Evolutionary conservation across 2,888 invertebrate genomes (phyloP).

Genomic region (Callosobruchus maculatus): DNA sequence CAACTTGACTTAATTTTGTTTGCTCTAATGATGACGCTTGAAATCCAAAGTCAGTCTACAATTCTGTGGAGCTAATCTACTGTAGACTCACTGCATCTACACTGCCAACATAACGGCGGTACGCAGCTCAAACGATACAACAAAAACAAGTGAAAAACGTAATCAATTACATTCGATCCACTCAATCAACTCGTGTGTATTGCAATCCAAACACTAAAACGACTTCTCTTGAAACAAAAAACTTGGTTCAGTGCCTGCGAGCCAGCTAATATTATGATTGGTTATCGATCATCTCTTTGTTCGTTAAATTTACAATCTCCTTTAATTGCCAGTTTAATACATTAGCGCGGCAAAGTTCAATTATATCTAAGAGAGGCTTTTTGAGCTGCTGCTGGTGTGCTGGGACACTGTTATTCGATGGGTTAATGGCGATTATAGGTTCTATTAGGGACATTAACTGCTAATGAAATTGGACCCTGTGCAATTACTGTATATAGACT

Average conservation of each 20-base stretch:
- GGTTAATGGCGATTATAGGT: background rate
- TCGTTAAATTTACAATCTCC: background rate
- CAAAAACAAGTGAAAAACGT: background rate
- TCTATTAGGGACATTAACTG: background rate
- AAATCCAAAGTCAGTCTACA: no score
- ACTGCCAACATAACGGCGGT: background rate
- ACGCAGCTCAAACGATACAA: background rate
- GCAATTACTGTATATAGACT: background rate
- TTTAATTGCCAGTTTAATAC: background rate
- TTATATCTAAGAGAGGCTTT: background rate
- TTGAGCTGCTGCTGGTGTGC: background rate
- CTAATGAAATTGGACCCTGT: background rate
- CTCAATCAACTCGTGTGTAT: background rate
- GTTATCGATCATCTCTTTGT: background rate
- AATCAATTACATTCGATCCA: background rate
- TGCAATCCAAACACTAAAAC: background rate
- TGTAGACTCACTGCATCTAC: no score
- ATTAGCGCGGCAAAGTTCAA: background rate
- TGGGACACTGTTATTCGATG: background rate
- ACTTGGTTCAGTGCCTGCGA: background rate
- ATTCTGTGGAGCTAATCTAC: no score
- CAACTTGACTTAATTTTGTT: no score
- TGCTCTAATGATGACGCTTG: no score
- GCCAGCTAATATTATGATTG: background rate
- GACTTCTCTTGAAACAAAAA: background rate